phyloP scores from a whole-genome alignment of 2,113 vertebrate species.

The Engystomops pustulosus region DNA sequence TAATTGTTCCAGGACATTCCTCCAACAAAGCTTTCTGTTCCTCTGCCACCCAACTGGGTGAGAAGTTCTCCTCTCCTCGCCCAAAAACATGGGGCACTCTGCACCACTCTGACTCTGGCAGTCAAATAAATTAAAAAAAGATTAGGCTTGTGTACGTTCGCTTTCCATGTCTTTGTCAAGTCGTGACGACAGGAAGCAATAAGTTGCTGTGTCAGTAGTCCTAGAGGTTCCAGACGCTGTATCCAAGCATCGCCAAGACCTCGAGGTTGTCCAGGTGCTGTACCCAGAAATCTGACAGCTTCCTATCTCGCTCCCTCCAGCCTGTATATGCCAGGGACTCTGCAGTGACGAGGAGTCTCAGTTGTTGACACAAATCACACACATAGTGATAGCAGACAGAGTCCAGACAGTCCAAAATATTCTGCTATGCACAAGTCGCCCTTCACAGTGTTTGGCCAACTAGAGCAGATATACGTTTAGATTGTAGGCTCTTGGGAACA shows the following conservation, averaged over 20 bases:
- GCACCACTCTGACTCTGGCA: constrained; percentile 20
- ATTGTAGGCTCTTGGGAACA: constrained; percentile 41
- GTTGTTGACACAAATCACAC: constrained; percentile 59
- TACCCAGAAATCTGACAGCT: constrained; percentile 52
- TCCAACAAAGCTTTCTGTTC: constrained; percentile 45
- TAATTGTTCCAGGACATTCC: constrained; percentile 43
- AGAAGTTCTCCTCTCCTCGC: constrained; percentile 42
- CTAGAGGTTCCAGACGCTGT: constrained; percentile 30
- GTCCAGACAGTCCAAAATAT: constrained; percentile 55
- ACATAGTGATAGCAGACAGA: constrained; percentile 58
- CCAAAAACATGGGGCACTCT: constrained; percentile 49
- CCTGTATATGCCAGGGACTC: constrained; percentile 37
- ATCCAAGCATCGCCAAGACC: constrained; percentile 35
- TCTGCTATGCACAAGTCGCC: constrained; percentile 12
- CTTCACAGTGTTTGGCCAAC: constrained; percentile 15
- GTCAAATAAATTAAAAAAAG: constrained; percentile 34
- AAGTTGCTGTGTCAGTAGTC: constrained; percentile 40
- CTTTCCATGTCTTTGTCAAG: constrained; percentile 42
- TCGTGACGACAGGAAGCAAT: constrained; percentile 27
- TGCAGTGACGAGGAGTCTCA: constrained; percentile 54
- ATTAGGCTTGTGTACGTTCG: constrained; percentile 8
- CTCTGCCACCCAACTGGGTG: constrained; percentile 53
- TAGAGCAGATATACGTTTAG: background rate
- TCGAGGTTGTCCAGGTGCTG: constrained; percentile 25
- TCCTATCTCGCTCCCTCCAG: constrained; percentile 33